Percentiles rank a stretch among this genome's conserved stretches.
phyloP scores from a whole-genome alignment of 2,797 vertebrate genomes.

The Cyprinella venusta region DNA sequence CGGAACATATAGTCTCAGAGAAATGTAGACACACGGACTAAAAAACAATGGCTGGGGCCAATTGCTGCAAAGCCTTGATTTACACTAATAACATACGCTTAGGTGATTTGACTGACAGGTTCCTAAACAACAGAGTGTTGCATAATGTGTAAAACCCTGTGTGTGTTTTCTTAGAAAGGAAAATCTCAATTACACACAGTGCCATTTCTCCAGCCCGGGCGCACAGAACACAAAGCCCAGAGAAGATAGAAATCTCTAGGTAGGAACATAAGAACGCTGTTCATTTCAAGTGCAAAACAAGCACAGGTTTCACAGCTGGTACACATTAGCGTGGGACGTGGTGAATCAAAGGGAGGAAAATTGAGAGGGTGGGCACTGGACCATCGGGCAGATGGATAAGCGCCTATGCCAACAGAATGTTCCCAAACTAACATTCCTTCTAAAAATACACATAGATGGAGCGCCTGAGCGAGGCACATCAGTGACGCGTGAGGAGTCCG shows the following conservation, averaged over 20 bases:
- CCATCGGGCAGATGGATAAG: conserved; percentile 53
- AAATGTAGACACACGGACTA: background rate
- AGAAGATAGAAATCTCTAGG: conserved; percentile 26
- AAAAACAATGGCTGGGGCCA: background rate
- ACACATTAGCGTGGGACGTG: conserved; percentile 41
- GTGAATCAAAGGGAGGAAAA: conserved; percentile 45
- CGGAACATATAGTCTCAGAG: background rate
- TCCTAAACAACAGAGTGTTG: conserved; percentile 2
- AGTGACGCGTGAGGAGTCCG: conserved; percentile 29
- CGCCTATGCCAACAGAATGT: conserved; percentile 47
- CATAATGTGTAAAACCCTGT: conserved; percentile 8
- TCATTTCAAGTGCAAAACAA: conserved; percentile 50
- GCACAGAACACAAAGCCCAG: conserved; percentile 6
- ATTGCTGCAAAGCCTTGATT: background rate
- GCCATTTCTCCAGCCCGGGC: conserved; percentile 21
- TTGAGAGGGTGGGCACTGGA: conserved; percentile 37
- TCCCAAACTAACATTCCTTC: conserved; percentile 60
- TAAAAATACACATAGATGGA: conserved; percentile 52
- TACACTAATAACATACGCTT: conserved; percentile 36
- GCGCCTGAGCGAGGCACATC: conserved; percentile 1
- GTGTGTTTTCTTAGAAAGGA: conserved; percentile 23
- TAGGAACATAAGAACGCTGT: conserved; percentile 20
- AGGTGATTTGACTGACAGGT: conserved; percentile 11
- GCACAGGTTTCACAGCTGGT: conserved; percentile 51
- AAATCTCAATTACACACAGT: conserved; percentile 30